Percentiles rank a stretch among this genome's conserved stretches.
Evolutionary conservation across 2,888 invertebrate genomes (phyloP).

Genomic region (Heliconius charithonia): DNA sequence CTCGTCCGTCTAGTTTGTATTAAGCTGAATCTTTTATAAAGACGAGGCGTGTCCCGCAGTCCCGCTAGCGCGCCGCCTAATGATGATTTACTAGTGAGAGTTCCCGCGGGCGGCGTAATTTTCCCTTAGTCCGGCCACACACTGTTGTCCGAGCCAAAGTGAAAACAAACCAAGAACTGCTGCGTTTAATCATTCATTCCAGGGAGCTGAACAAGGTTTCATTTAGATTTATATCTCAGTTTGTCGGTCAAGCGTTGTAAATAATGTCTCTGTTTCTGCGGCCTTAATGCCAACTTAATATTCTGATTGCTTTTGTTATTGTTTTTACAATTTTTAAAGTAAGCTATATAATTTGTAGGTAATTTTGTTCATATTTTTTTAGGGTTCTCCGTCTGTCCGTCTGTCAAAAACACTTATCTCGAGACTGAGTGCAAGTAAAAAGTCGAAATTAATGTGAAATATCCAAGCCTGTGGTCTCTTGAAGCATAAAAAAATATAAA

Average conservation of each 20-base stretch:
- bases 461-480: too few relatives aligned
- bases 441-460: too few relatives aligned
- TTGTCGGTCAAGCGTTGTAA: conserved; percentile 61
- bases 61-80: conserved; percentile 65
- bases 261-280: conserved; percentile 33
- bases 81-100: conserved; percentile 76
- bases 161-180: conserved; percentile 80
- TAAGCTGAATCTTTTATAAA: conserved; percentile 81
- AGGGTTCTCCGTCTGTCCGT: too few relatives aligned
- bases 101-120: conserved; percentile 79
- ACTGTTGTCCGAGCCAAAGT: conserved; percentile 72
- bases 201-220: conserved; percentile 60
- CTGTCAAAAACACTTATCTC: too few relatives aligned
- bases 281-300: conserved; percentile 31
- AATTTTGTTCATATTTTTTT: background rate
- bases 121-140: conserved; percentile 73
- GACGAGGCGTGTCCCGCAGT: conserved; percentile 70
- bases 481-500: too few relatives aligned
- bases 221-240: conserved; percentile 76
- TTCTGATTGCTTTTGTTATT: conserved; percentile 14
- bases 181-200: conserved; percentile 79
- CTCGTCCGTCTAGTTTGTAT: conserved; percentile 72
- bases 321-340: too few relatives aligned
- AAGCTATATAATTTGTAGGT: too few relatives aligned
- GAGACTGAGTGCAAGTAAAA: too few relatives aligned